Evolutionary conservation across 2,888 invertebrate genomes (phyloP).

Genomic region (Chelonus formosanus): DNA sequence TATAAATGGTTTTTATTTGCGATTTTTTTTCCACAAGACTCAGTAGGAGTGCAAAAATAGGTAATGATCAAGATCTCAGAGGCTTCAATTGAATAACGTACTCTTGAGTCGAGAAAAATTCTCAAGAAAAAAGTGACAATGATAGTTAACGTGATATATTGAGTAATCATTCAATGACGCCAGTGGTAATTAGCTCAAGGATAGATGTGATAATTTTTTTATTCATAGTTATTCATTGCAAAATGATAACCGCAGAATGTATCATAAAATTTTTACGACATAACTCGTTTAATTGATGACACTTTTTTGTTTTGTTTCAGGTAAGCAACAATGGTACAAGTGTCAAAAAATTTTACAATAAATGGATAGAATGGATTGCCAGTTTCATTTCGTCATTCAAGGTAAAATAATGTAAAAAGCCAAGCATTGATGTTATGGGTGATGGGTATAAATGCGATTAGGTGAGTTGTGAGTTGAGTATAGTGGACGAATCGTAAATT

Average conservation of each 20-base stretch:
- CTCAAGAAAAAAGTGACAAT: conserved; percentile 14
- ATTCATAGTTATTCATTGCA: conserved; percentile 1
- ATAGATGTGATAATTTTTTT: conserved; percentile 15
- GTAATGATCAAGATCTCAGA: conserved; percentile 4
- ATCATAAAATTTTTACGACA: conserved; percentile 16
- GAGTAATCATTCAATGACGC: conserved; percentile 26
- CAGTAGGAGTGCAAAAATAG: conserved; percentile 18
- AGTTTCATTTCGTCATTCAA: conserved; percentile 14
- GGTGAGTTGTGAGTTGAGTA: conserved; percentile 43
- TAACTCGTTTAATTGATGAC: conserved; percentile 4
- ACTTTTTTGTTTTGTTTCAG: conserved; percentile 43
- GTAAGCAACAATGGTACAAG: conserved; percentile 34
- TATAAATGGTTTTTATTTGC: background rate
- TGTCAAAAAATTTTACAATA: conserved; percentile 7
- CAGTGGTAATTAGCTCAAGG: conserved; percentile 29
- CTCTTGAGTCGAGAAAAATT: conserved; percentile 11
- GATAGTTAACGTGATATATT: conserved; percentile 23
- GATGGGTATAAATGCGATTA: conserved; percentile 35
- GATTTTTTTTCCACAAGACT: background rate
- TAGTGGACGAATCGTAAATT: conserved; percentile 53
- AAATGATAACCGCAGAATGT: conserved; percentile 15
- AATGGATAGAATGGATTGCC: conserved; percentile 17
- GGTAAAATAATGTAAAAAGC: conserved; percentile 20
- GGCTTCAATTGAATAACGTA: conserved; percentile 26
- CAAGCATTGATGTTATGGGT: background rate